These are phyloP conservation scores for Rousettus madagascariensis DNA, from an alignment of 2,797 vertebrate genomes.

Conservation along the genomic window DNA sequence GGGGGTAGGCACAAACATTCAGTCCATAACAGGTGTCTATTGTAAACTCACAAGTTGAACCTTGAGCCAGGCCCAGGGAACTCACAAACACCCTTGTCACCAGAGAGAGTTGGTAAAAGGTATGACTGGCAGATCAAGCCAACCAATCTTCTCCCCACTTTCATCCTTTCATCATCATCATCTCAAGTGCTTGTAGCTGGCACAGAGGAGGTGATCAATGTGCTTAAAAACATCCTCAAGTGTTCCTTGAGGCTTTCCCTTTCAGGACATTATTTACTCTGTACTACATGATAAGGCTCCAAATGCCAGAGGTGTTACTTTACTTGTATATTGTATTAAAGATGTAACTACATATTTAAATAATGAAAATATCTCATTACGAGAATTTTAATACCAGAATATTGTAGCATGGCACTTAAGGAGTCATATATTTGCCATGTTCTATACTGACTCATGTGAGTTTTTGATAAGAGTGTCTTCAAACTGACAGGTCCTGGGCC, in stretches of 20 bases:
- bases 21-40: neutral
- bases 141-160: neutral
- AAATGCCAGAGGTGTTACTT: neutral
- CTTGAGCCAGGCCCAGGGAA: neutral
- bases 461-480: neutral
- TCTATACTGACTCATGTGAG: neutral
- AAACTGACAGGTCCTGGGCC: neutral
- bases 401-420: neutral
- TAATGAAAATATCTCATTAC: neutral
- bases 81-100: neutral
- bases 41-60: neutral
- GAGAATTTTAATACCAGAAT: neutral
- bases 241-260: neutral
- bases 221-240: neutral
- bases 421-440: neutral
- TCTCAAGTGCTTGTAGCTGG: neutral
- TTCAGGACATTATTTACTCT: neutral
- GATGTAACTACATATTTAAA: neutral
- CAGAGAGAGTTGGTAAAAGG: neutral
- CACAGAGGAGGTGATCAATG: neutral
- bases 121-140: neutral
- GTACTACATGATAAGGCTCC: neutral
- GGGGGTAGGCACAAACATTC: neutral
- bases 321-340: neutral
- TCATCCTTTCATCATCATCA: neutral